Percentiles rank a stretch among this genome's conserved stretches.
phyloP scores from a whole-genome alignment of 2,113 vertebrate genomes.

The Platysteira castanea region DNA sequence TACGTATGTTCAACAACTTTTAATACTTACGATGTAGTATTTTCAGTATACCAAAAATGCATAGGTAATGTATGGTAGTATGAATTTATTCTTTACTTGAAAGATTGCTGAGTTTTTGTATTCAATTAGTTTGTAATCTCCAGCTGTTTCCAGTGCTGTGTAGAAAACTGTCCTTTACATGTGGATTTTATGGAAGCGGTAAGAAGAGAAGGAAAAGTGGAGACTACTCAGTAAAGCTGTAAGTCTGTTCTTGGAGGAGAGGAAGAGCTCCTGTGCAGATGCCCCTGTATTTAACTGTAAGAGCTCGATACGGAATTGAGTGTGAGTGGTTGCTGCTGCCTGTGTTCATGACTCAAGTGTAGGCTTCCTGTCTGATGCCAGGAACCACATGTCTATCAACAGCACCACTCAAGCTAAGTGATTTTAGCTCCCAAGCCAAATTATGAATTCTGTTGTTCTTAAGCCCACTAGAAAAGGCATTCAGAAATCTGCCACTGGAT shows the following conservation, averaged over 20 bases:
- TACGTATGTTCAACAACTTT: not conserved
- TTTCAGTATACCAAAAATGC: not conserved
- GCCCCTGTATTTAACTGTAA: not conserved
- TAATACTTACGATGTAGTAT: not conserved
- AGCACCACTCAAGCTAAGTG: constrained; percentile 14
- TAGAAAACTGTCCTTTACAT: not conserved
- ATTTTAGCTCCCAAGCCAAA: constrained; percentile 25
- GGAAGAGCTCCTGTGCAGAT: not conserved
- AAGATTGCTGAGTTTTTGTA: not conserved
- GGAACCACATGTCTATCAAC: not conserved
- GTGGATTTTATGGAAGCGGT: not conserved
- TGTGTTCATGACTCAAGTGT: not conserved
- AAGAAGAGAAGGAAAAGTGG: not conserved
- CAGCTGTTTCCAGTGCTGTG: not conserved
- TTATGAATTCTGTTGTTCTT: not conserved
- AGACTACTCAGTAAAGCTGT: not conserved
- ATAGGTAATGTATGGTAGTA: not conserved
- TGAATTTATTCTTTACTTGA: not conserved
- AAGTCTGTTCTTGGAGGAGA: not conserved
- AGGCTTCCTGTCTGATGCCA: not conserved
- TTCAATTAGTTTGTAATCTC: not conserved
- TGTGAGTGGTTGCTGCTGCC: not conserved
- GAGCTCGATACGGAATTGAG: not conserved
- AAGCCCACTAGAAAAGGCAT: not conserved
- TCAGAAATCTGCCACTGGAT: not conserved